These are phyloP conservation scores for Linnaemya tessellans DNA, from an alignment of 2,888 invertebrate genomes.

Conservation along the genomic window DNA sequence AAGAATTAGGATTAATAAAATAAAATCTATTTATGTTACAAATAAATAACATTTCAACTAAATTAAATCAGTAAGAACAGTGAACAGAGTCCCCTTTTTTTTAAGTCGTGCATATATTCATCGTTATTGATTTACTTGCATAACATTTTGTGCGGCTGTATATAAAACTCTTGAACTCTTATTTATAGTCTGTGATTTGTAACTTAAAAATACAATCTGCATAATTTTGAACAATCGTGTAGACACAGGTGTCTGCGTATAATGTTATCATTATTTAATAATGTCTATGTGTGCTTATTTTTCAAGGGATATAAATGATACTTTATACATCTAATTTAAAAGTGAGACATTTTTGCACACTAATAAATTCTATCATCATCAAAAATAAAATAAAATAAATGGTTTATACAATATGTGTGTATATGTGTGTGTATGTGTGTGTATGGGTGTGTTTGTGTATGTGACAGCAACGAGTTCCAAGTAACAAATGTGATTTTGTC, in stretches of 20 bases:
- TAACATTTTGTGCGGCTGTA: neutral
- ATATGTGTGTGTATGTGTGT: too few species aligned
- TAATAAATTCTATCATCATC: neutral
- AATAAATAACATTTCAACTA: too few species aligned
- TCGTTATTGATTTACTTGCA: neutral
- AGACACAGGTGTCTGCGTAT: conserved; percentile 45
- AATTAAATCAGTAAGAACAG: neutral
- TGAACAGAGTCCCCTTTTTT: neutral
- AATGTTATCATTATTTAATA: conserved; percentile 35
- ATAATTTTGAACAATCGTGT: conserved; percentile 11
- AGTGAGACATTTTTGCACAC: conserved; percentile 20
- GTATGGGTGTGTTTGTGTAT: neutral
- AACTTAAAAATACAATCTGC: neutral
- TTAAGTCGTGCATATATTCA: neutral
- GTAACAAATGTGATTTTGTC: conserved; percentile 65
- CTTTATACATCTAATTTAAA: neutral
- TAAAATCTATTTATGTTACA: too few species aligned
- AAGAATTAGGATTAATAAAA: too few species aligned
- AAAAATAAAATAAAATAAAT: neutral
- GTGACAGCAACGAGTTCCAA: neutral
- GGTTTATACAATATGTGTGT: neutral
- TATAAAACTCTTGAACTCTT: neutral
- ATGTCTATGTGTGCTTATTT: neutral
- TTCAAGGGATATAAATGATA: conserved; percentile 35
- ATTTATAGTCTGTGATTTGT: neutral